Base-by-base conservation (phyloP, 2,797 vertebrate species). In the Anomalospiza imberbis region DNA sequence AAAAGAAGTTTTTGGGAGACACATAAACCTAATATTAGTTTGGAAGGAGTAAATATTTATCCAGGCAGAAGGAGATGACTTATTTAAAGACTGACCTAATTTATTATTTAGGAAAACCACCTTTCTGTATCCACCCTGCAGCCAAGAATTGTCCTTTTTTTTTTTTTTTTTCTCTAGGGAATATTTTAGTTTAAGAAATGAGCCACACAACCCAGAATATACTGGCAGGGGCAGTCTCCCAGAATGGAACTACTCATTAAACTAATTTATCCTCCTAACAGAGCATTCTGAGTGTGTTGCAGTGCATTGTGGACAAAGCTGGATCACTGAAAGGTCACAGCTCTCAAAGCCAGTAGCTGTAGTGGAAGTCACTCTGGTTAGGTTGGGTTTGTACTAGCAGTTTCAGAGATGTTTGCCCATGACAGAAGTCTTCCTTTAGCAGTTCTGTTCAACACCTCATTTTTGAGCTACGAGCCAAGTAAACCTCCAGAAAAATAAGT, bases 171-270 rank as follows among this genome's bases (percentile, higher is more conserved):
- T 4, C 12, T 55, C 45, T 88, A 74, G 55, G 70, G 36, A 71
- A 54, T 84, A 82, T 71, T 91, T 66, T 48, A 75, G 51, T 85
- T 72, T 85, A 58, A 95, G 73, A 90, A 94, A 80, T 54, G 63
- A 96, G 74, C 94, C 93, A 68, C 83, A 73, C 42, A 88, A 58
- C 93, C 70, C 70, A 77, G 44, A 96, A 95, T 94, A 93, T 74
- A 89, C 67, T 75, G 78, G 61, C 82, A 81, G 28, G 54, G 57
- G 3, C 85, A 85, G 75, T 65, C 44, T 95, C 93, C 79, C 73
- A 83, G 80, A 97, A 97, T 87, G 77, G 94, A 96, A 93, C 58
- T 82, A 94, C 62, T 95, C 85, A 87, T 96, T 97, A 97, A 94
- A 85, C 45, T 94, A 40, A 78, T 94, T 95, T 95, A 65, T 94